phyloP scores from a whole-genome alignment of 2,113 vertebrate genomes.

The Hyperoodon ampullatus region DNA sequence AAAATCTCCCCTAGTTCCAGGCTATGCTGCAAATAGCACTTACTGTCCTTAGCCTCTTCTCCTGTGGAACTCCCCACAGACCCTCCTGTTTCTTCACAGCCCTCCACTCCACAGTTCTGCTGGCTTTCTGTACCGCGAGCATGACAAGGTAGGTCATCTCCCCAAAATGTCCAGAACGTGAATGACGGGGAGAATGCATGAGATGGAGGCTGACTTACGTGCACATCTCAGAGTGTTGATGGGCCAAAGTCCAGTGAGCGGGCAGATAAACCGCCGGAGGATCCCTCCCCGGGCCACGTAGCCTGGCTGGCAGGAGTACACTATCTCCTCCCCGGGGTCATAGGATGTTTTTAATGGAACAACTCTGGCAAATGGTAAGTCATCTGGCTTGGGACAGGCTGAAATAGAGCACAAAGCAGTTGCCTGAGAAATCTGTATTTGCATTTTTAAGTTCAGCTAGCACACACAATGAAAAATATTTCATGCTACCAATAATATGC shows the following conservation, averaged over 20 bases:
- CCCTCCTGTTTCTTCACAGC: neutral
- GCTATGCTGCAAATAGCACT: neutral
- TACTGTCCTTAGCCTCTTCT: too few species aligned
- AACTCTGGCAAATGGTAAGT: conserved; percentile 77
- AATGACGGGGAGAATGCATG: neutral
- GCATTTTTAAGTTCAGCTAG: neutral
- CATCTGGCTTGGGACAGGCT: conserved; percentile 89
- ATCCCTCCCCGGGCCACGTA: conserved; percentile 80
- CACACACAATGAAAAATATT: neutral
- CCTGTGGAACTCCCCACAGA: neutral
- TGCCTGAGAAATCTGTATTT: neutral
- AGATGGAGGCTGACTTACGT: conserved; percentile 85
- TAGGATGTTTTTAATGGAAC: conserved; percentile 83
- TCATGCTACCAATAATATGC: neutral
- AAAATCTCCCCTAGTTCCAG: neutral
- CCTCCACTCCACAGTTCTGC: fast-evolving
- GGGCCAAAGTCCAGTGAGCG: conserved; percentile 85
- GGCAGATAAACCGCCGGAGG: conserved; percentile 87
- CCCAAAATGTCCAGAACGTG: neutral
- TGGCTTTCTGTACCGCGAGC: neutral
- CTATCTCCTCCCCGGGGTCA: conserved; percentile 82
- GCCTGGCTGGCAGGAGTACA: conserved; percentile 86
- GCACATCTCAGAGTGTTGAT: conserved; percentile 85
- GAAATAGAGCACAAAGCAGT: conserved; percentile 58
- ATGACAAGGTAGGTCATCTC: fast-evolving